A percentile compares a stretch with the other conserved stretches of the same genome.
Evolutionary conservation across 2,888 invertebrate genomes (phyloP).

Genomic region (Ectemnius cavifrons): DNA sequence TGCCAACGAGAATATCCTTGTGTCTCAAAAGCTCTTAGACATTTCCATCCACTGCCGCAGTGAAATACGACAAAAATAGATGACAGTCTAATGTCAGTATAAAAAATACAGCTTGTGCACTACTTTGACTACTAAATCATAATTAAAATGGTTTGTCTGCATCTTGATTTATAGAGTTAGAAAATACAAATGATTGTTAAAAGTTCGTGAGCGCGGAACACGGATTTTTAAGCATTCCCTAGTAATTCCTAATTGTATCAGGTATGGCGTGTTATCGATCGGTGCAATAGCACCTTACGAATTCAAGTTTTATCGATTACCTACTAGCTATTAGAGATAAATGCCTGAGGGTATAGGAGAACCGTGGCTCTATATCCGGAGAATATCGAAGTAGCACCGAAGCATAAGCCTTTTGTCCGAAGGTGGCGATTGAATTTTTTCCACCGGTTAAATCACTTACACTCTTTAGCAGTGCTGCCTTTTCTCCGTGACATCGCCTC

Average conservation of each 20-base stretch:
- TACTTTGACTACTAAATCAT: too few relatives aligned
- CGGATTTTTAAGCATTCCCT: constrained; percentile 10
- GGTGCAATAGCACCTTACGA: constrained; percentile 57
- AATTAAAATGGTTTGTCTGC: too few relatives aligned
- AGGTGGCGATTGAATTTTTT: constrained; percentile 18
- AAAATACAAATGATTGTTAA: too few relatives aligned
- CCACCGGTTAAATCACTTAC: constrained; percentile 61
- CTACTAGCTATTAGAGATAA: constrained; percentile 54
- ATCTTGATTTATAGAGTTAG: too few relatives aligned
- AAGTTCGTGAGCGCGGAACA: background rate
- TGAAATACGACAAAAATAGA: too few relatives aligned
- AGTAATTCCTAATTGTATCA: constrained; percentile 24
- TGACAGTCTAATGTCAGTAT: too few relatives aligned
- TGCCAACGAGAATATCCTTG: constrained; percentile 11
- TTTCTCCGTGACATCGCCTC: constrained; percentile 68
- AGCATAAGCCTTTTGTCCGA: constrained; percentile 12
- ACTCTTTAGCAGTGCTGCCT: constrained; percentile 62
- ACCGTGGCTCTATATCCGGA: constrained; percentile 28
- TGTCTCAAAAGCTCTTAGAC: background rate
- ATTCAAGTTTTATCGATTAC: constrained; percentile 67
- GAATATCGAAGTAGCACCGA: constrained; percentile 17
- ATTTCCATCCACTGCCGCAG: background rate
- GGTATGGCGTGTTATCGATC: constrained; percentile 49
- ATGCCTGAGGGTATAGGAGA: constrained; percentile 47
- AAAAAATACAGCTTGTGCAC: too few relatives aligned